Evolutionary conservation across 2,888 invertebrate genomes (phyloP).

Genomic region (Leucozona laternaria): DNA sequence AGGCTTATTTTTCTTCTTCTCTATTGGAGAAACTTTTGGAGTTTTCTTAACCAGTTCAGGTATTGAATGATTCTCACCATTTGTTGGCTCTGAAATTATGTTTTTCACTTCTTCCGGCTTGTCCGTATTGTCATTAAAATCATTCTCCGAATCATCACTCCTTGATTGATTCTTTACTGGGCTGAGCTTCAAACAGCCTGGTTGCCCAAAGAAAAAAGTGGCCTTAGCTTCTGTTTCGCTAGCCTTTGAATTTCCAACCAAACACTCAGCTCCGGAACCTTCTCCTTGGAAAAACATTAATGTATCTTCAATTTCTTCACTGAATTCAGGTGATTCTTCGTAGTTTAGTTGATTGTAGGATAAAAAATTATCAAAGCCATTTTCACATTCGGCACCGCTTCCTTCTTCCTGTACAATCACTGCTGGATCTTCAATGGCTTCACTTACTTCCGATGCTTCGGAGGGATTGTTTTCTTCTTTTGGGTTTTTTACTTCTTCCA

Average conservation of each 20-base stretch:
- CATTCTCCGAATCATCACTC: conserved; percentile 69
- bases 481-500: conserved; percentile 77
- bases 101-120: conserved; percentile 21
- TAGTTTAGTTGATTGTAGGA: conserved; percentile 18
- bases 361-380: conserved; percentile 10
- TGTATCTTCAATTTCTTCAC: conserved; percentile 90
- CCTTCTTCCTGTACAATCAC: conserved; percentile 89
- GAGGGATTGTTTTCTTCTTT: conserved; percentile 2
- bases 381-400: conserved; percentile 87
- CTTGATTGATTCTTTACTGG: conserved; percentile 79
- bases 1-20: neutral
- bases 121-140: conserved; percentile 12
- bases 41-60: neutral
- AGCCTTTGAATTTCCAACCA: conserved; percentile 87
- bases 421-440: conserved; percentile 90
- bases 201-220: conserved; percentile 84
- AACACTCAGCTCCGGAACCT: conserved; percentile 89
- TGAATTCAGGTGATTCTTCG: conserved; percentile 81
- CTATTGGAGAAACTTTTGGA: neutral
- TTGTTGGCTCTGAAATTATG: conserved; percentile 41
- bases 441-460: conserved; percentile 84
- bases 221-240: conserved; percentile 79
- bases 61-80: conserved; percentile 62
- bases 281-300: conserved; percentile 87
- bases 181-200: conserved; percentile 83